Evolutionary conservation across 2,797 vertebrate species (phyloP).

Genomic region (Petrocephalus sullivani): DNA sequence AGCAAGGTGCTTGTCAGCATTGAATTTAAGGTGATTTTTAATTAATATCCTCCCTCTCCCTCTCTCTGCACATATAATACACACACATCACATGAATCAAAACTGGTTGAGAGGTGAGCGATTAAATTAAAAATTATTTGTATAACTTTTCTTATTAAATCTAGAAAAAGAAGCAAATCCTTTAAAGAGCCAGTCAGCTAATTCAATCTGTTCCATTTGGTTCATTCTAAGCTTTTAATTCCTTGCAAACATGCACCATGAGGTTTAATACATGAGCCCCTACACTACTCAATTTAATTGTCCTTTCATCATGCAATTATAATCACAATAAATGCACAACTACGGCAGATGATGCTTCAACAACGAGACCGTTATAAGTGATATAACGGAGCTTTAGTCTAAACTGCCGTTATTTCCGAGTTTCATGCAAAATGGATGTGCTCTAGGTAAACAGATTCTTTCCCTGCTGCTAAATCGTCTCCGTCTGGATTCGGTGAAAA

Average conservation of each 20-base stretch:
- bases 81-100: not conserved
- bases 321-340: constrained; percentile 42
- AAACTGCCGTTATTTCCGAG: not conserved
- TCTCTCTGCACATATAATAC: too few relatives aligned
- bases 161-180: constrained; percentile 10
- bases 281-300: constrained; percentile 48
- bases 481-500: not conserved
- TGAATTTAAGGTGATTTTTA: not conserved
- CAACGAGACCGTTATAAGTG: constrained; percentile 14
- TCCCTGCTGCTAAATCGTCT: constrained; percentile 4
- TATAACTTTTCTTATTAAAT: not conserved
- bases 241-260: not conserved
- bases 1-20: too few relatives aligned
- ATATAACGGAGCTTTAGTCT: constrained; percentile 22
- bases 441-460: not conserved
- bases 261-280: constrained; percentile 37
- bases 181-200: constrained; percentile 17
- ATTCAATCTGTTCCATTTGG: constrained; percentile 27
- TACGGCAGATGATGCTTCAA: constrained; percentile 31
- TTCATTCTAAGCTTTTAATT: constrained; percentile 21
- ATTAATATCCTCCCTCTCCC: not conserved
- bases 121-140: not conserved
- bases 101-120: not conserved
- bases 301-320: constrained; percentile 51
- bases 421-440: not conserved